A percentile compares a stretch with the other conserved stretches of the same genome.
phyloP scores from a whole-genome alignment of 2,888 invertebrate genomes.

The Caradrina clavipalpis region DNA sequence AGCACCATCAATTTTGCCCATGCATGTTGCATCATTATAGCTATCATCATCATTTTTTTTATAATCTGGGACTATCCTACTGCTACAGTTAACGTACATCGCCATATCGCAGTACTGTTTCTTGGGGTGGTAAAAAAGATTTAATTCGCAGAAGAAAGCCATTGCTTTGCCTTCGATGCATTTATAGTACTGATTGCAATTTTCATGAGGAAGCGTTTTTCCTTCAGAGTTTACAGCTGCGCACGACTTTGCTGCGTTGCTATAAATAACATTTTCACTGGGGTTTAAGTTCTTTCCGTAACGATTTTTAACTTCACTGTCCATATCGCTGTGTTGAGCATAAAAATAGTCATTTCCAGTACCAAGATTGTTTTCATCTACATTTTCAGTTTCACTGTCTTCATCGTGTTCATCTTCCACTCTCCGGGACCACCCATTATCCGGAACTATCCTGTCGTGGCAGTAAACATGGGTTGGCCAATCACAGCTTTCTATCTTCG shows the following conservation, averaged over 20 bases:
- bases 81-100: slow-evolving; percentile 63
- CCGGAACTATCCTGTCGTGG: slow-evolving; percentile 62
- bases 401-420: slow-evolving; percentile 3
- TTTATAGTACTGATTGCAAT: slow-evolving; percentile 70
- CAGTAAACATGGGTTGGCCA: slow-evolving; percentile 75
- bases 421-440: neutral
- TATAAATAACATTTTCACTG: slow-evolving; percentile 43
- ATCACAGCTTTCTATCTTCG: slow-evolving; percentile 68
- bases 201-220: slow-evolving; percentile 64
- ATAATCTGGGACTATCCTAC: slow-evolving; percentile 37
- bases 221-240: slow-evolving; percentile 60
- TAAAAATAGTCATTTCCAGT: neutral
- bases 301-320: neutral
- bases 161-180: slow-evolving; percentile 61
- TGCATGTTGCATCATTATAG: slow-evolving; percentile 58
- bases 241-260: slow-evolving; percentile 64
- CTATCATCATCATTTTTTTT: slow-evolving; percentile 6
- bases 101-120: slow-evolving; percentile 67
- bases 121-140: slow-evolving; percentile 56
- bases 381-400: neutral
- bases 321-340: neutral
- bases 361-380: neutral
- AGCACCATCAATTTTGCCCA: slow-evolving; percentile 60
- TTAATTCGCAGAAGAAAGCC: slow-evolving; percentile 50
- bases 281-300: neutral